Evolutionary conservation across 2,797 vertebrate genomes (phyloP), one percentile per base, ranked within the genome.

Genomic region (Mormyrops attenuatus): DNA sequence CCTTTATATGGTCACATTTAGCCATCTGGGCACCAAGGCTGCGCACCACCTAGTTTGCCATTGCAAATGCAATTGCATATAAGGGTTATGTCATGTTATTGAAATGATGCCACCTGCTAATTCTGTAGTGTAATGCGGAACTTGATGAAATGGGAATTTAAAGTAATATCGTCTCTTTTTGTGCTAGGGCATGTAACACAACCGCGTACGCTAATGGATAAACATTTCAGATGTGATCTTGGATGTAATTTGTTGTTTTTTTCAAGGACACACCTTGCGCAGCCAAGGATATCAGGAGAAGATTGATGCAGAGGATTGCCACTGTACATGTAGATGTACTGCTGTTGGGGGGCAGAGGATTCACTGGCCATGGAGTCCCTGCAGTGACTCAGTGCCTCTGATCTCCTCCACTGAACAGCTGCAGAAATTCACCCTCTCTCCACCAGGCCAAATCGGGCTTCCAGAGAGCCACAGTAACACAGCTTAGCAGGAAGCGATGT

Each of bases 391-490:
- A 8, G 7, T 17, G 17, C 63, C 82, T 85, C 82, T 86, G 80
- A 90, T 88, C 52, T 82, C 34, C 20, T n/a, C 22, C 17, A 6
- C 38, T n/a, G 66, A 82, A 77, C 86, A 90, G 85, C 66, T 90
- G 63, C 89, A 80, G 69, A 88, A 47, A 82, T 84, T 52, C 66
- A 9, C 41, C 66, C 47, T 26, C 66, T 90, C 82, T 89, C 41
- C 80, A 34, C 88, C 82, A 55, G 77, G 34, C 55, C 38, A 73
- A 86, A 34, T 3, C 50, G n/a, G 50, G 3, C 20, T 85, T 47
- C 49, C 26, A 17, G 50, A 30, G 22, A 15, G 13, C 17, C 34
- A 44, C 41, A 5, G 20, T 55, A 88, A 30, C 15, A 26, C 50
- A 8, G n/a, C 44, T 15, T 17, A 73, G 89, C 49, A 15, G 20